These are phyloP conservation scores for Drosophila kambysellisi DNA, from an alignment of 2,888 invertebrate species.

Conservation along the genomic window DNA sequence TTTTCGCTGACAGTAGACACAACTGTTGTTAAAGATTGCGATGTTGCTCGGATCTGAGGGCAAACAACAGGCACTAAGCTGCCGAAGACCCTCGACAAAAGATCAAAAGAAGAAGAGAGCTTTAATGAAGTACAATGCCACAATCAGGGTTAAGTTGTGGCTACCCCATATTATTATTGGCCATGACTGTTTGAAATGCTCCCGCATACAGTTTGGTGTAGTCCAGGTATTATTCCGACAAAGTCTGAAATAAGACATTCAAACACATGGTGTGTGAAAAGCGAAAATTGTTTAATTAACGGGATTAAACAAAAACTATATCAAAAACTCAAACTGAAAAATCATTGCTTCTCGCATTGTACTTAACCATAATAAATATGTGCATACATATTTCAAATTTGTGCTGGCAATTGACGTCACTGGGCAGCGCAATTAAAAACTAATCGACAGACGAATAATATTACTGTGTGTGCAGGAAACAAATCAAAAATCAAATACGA, in stretches of 20 bases:
- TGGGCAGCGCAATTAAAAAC: conserved; percentile 69
- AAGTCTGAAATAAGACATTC: neutral
- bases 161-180: conserved; percentile 50
- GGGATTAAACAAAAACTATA: conserved; percentile 76
- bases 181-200: conserved; percentile 62
- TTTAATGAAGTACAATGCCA: conserved; percentile 16
- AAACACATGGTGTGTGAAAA: neutral
- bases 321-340: conserved; percentile 59
- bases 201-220: neutral
- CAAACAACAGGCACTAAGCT: conserved; percentile 40
- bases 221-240: neutral
- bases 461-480: conserved; percentile 44
- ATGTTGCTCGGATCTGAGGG: neutral
- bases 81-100: conserved; percentile 23
- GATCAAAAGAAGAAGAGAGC: conserved; percentile 29
- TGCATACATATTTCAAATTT: conserved; percentile 45
- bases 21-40: conserved; percentile 17
- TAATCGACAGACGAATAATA: conserved; percentile 59
- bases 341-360: conserved; percentile 62
- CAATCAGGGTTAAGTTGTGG: conserved; percentile 22
- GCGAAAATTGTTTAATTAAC: conserved; percentile 62
- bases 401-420: conserved; percentile 66
- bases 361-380: conserved; percentile 27
- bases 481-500: conserved; percentile 68
- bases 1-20: conserved; percentile 29